Evolutionary conservation across 2,888 invertebrate species (phyloP).

Genomic region (Drosophila prostipennis): DNA sequence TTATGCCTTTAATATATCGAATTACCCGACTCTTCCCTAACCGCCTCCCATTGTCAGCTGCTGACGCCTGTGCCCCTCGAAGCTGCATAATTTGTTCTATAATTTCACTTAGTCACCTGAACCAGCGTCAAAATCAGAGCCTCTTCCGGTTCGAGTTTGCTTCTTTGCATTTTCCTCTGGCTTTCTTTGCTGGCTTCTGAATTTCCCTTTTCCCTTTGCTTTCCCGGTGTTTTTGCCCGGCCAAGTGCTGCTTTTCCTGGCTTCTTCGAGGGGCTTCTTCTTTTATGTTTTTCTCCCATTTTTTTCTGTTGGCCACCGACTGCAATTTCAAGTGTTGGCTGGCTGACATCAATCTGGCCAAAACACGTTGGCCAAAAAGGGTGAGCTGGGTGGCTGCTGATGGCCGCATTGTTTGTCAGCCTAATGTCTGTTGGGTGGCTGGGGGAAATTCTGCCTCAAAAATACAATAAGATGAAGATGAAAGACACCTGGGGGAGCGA

Average conservation of each 20-base stretch:
- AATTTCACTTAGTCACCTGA: slow-evolving; percentile 40
- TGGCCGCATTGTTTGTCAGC: slow-evolving; percentile 73
- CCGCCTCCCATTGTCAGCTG: neutral
- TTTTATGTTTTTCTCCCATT: neutral
- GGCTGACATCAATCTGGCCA: slow-evolving; percentile 70
- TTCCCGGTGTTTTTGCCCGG: slow-evolving; percentile 35
- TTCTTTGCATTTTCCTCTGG: slow-evolving; percentile 12
- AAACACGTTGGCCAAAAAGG: slow-evolving; percentile 26
- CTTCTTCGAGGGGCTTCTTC: slow-evolving; percentile 2
- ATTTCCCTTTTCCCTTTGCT: neutral
- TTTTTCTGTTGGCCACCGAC: slow-evolving; percentile 25
- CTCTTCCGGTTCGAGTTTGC: slow-evolving; percentile 36
- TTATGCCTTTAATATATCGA: neutral
- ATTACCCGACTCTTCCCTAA: neutral
- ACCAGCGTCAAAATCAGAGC: slow-evolving; percentile 28
- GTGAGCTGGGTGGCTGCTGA: slow-evolving; percentile 2
- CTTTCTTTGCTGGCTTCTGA: neutral
- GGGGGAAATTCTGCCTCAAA: slow-evolving; percentile 40
- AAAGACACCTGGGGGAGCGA: slow-evolving; percentile 60
- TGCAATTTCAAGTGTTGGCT: slow-evolving; percentile 67
- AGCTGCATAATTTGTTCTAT: slow-evolving; percentile 41
- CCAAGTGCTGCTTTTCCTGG: slow-evolving; percentile 38
- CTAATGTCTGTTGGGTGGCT: slow-evolving; percentile 67
- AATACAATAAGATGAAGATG: slow-evolving; percentile 74
- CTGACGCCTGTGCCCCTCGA: neutral